These are phyloP conservation scores for Hippocampus mohnikei DNA, from an alignment of 2,113 vertebrate genomes.

Conservation along the genomic window DNA sequence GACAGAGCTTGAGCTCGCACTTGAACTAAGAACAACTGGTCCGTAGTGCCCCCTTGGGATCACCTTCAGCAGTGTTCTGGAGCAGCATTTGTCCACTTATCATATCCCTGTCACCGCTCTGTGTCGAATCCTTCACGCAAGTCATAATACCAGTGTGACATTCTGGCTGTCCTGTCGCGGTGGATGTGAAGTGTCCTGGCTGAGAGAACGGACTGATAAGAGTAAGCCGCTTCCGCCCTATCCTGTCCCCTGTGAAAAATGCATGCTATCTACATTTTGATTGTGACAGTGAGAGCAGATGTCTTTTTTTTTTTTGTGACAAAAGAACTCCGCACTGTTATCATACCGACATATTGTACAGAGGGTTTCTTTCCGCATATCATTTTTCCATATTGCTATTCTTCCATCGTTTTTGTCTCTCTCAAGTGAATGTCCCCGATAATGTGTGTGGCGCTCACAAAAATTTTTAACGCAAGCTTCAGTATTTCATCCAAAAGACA, in stretches of 20 bases:
- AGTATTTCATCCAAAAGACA: too few relatives aligned
- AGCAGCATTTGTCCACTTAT: background rate
- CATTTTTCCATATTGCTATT: too few relatives aligned
- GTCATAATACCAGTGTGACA: background rate
- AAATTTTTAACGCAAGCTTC: too few relatives aligned
- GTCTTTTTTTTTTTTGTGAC: background rate
- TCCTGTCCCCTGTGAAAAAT: conserved; percentile 23
- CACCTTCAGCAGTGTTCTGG: background rate
- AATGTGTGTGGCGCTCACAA: too few relatives aligned
- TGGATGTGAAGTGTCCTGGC: background rate
- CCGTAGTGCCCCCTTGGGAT: background rate
- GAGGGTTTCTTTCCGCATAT: too few relatives aligned
- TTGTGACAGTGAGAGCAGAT: conserved; percentile 29
- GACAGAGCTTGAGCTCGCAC: background rate
- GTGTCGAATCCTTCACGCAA: background rate
- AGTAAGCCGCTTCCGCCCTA: conserved; percentile 36
- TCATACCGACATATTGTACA: background rate
- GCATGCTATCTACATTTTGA: conserved; percentile 48
- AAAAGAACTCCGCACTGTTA: background rate
- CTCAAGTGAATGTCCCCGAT: too few relatives aligned
- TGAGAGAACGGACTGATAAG: conserved; percentile 34
- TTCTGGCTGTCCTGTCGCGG: background rate
- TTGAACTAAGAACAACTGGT: background rate
- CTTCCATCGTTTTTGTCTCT: too few relatives aligned
- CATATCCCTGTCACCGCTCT: background rate